A percentile compares a stretch with the other conserved stretches of the same genome.
Conservation (phyloP, 2,113 vertebrate genomes). For the Syrrhaptes paradoxus region DNA sequence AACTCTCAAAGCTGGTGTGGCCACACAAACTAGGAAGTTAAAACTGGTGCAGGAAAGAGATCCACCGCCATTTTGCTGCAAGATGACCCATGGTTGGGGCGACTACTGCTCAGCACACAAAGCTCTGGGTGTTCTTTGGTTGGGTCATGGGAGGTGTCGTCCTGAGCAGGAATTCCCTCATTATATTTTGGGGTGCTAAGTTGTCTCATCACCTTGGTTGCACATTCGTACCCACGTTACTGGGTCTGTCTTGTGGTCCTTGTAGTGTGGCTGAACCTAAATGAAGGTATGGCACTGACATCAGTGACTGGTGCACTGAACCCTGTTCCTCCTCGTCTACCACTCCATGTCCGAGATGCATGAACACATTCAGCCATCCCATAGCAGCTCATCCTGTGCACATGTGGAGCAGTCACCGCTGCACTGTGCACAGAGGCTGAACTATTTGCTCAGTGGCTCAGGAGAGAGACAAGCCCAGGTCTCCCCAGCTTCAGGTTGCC, state of each 20-base stretch:
- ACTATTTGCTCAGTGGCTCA: not conserved
- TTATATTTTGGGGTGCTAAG: not conserved
- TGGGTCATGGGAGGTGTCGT: not conserved
- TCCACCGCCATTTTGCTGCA: accelerated
- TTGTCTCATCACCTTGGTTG: not conserved
- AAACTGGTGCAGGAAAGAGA: not conserved
- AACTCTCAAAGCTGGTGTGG: not conserved
- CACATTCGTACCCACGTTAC: accelerated
- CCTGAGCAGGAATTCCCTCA: not conserved
- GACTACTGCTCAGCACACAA: not conserved
- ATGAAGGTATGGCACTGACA: not conserved
- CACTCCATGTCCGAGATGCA: not conserved
- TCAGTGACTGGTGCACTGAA: accelerated
- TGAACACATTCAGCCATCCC: not conserved
- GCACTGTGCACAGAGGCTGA: too few species aligned
- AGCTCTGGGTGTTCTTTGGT: not conserved
- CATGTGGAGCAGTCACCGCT: accelerated
- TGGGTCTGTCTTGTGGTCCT: not conserved
- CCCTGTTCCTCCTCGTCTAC: not conserved
- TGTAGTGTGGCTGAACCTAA: accelerated
- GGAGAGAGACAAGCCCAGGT: not conserved
- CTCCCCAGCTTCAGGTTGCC: not conserved
- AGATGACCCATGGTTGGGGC: accelerated
- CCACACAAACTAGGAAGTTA: not conserved
- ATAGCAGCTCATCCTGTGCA: too few species aligned